A percentile compares a stretch with the other conserved stretches of the same genome.
phyloP scores from a whole-genome alignment of 2,113 vertebrate species.

The Ellobius talpinus region DNA sequence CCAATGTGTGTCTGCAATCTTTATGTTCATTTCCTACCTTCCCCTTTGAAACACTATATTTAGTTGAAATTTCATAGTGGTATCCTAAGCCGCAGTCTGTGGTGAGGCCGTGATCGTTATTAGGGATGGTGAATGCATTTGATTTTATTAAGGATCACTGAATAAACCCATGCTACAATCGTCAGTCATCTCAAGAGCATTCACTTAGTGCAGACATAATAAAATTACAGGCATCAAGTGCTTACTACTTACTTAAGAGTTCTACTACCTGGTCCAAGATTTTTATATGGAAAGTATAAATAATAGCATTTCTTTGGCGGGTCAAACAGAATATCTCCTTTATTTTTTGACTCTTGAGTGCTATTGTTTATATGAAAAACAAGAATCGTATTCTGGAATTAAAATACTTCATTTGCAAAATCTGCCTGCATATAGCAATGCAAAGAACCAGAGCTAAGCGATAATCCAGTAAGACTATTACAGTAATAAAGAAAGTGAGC shows the following conservation, averaged over 20 bases:
- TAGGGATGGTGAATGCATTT: background rate
- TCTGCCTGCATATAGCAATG: background rate
- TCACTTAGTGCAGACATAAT: background rate
- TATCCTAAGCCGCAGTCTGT: background rate
- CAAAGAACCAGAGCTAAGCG: background rate
- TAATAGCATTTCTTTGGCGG: background rate
- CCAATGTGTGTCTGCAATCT: background rate
- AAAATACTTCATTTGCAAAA: background rate
- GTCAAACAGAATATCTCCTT: background rate
- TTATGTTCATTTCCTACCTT: background rate
- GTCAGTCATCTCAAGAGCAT: background rate
- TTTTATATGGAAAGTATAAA: conserved; percentile 51
- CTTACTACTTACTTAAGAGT: background rate
- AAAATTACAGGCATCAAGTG: background rate
- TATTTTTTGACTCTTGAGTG: background rate
- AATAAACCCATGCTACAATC: background rate
- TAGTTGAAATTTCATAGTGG: background rate
- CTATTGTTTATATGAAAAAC: background rate
- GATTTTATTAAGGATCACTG: background rate
- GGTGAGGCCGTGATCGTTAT: background rate
- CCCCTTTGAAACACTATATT: background rate
- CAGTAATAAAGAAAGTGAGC: background rate
- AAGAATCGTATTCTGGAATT: background rate
- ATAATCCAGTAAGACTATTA: background rate
- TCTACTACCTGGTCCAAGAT: background rate